Evolutionary conservation across 1,140 invertebrate species (phyloP), one percentile per base, ranked within the genome.

Genomic region (Vanessa atalanta): DNA sequence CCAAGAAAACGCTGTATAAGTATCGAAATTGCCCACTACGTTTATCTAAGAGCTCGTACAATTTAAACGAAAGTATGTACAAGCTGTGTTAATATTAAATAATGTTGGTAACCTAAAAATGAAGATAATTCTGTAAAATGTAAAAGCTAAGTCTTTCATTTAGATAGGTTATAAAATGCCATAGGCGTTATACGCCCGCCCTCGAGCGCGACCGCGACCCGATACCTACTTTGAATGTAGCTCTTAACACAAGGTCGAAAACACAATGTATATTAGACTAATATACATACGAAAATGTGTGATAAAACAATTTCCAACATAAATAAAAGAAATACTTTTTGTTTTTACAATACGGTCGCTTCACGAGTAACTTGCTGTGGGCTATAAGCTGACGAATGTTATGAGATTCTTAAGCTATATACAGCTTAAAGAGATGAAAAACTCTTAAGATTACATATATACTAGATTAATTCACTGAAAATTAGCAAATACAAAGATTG

Each of bases 231-330:
- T 55, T 53, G 63, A 48, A 70, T 65, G 66, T 53, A 74, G 50
- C 61, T 74, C 60, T 74, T 48, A 68, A 48, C 67, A 23, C 72
- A 73, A 73, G 72, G 72, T 67, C 66, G 60, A 8, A 50, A 50
- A 64, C 65, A 61, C 60, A 61, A 61, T 26, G 51, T 53, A 31
- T 55, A 13, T 68, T 57, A 57, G n/a, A 55, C 51, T 47, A 14
- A 57, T 47, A 43, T 57, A 68, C n/a, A 57, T 20, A 55, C 16
- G 11, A 23, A 47, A 65, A 57, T n/a, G 7, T 15, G n/a, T 16
- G n/a, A 9, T 16, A 16, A 20, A 16, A n/a, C 6, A n/a, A 16
- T 16, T 53, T 53, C 6, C 15, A 50, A 6, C 15, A 50, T 15
- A 50, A 14, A 50, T 15, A 50, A 14, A 48, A 48, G 14, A 48